Base-by-base conservation (phyloP, 2,113 vertebrate genomes). In the Genyomyrus donnyi region DNA sequence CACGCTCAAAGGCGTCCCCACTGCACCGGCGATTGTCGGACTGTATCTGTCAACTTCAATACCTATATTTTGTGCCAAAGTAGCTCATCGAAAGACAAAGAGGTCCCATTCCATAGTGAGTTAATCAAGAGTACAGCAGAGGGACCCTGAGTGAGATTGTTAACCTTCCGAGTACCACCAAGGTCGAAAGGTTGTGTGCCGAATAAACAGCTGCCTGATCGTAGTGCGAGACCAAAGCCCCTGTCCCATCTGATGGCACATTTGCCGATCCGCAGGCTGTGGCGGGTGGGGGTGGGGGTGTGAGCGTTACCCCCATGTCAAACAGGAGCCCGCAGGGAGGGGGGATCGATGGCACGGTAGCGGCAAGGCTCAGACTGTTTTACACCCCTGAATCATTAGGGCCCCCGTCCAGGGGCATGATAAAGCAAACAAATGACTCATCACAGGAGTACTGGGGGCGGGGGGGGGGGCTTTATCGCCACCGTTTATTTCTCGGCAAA, bases 371-470 rank as follows among this genome's bases (percentile, higher is more conserved):
- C 74, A 45, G 50, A 85, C 39, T 3, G 15, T 89, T 89, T 62
- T 62, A 89, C 24, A 85, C 35, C 24, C 13, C 80, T 19, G 39
- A 56, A 56, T 58, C 88, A 56, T 89, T 89, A 89, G 50, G 80
- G 74, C 49, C 70, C 46, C 35, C 10, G 9, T 62, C 45, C 45
- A 52, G 83, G 50, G 52, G 42, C 89, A 89, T 27, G 80, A 85
- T 85, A 89, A 58, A 85, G 89, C 89, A 89, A 85, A 85, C 77
- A 58, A 85, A 85, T 46, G 50, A 42, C 35, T 85, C 89, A 85
- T 84, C 19, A 85, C 15, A 0, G 49, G 77, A 10, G 27, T 49
- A 42, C 21, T 48, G 10, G 42, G 50, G 35, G 4, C 19, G n/a
- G 39, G 56, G 39, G 3, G 24, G 89, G 88, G 21, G 88, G 88